A percentile compares a stretch with the other conserved stretches of the same genome.
These are phyloP conservation scores for Lasioglossum oenotherae DNA, from an alignment of 2,888 invertebrate genomes.

Conservation along the genomic window DNA sequence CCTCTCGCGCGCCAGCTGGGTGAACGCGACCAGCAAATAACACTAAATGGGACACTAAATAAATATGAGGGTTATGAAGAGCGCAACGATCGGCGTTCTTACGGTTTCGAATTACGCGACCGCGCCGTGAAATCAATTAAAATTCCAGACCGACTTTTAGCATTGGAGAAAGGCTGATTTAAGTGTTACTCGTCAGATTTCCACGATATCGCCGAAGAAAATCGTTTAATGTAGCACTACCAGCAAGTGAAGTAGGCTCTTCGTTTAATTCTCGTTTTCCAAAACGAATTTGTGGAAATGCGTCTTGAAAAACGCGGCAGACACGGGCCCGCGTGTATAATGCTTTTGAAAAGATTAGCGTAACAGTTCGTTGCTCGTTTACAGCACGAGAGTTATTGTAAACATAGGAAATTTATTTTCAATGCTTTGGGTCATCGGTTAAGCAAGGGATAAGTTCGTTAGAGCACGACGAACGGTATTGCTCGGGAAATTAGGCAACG, in stretches of 20 bases:
- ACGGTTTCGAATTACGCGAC: not conserved
- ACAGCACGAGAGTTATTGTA: too few species aligned
- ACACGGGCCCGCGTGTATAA: too few species aligned
- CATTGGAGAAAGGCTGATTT: not conserved
- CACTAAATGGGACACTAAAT: slow-evolving; percentile 16
- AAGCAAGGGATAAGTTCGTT: not conserved
- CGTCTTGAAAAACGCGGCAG: not conserved
- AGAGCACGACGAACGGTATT: too few species aligned
- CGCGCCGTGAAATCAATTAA: not conserved
- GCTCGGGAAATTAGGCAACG: not conserved
- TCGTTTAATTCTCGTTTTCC: not conserved
- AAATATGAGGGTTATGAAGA: slow-evolving; percentile 9
- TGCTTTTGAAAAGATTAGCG: too few species aligned
- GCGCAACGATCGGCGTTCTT: slow-evolving; percentile 10
- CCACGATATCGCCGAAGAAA: not conserved
- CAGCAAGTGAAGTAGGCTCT: not conserved
- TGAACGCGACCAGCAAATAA: not conserved
- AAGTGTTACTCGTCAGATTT: not conserved
- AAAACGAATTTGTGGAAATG: not conserved
- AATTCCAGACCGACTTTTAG: not conserved
- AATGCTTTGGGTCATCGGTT: not conserved
- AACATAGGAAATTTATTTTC: not conserved
- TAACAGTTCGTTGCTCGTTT: too few species aligned
- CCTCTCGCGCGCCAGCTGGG: not conserved
- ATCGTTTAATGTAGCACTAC: not conserved